These are phyloP conservation scores for Plagiodera versicolora DNA, from an alignment of 2,888 invertebrate genomes.

Conservation along the genomic window DNA sequence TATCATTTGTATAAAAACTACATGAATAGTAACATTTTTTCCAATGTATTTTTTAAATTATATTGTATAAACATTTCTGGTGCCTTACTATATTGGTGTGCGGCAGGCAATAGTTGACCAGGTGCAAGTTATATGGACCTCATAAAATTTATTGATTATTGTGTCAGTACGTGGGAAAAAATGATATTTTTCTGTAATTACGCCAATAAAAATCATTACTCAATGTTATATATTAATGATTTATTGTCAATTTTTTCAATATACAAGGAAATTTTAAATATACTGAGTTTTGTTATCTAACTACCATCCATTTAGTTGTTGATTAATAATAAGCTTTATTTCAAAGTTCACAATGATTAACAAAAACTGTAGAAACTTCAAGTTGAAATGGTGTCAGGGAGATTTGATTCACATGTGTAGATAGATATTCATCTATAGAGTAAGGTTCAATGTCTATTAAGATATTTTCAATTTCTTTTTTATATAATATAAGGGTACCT, in stretches of 20 bases:
- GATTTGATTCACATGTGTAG: no score
- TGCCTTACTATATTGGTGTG: constrained; percentile 55
- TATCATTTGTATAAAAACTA: constrained; percentile 42
- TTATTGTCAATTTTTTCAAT: constrained; percentile 57
- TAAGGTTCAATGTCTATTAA: no score
- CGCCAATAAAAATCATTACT: constrained; percentile 51
- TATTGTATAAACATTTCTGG: constrained; percentile 54
- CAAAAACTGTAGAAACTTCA: no score
- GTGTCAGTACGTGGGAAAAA: constrained; percentile 51
- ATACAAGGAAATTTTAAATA: constrained; percentile 52
- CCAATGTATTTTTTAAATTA: constrained; percentile 46
- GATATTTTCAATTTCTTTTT: no score
- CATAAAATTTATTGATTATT: constrained; percentile 38
- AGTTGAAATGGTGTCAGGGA: no score
- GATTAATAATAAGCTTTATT: no score
- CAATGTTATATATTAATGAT: constrained; percentile 54
- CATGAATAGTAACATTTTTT: constrained; percentile 51
- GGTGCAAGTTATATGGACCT: constrained; percentile 42
- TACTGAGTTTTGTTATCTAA: constrained; percentile 23
- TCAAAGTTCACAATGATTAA: no score
- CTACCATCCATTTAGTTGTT: no score
- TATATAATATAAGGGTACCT: no score
- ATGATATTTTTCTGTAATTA: constrained; percentile 51
- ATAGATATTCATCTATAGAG: no score
- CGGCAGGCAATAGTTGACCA: constrained; percentile 52